Evolutionary conservation across 2,113 vertebrate genomes (phyloP), one percentile per base, ranked within the genome.

Genomic region (Acanthisitta chloris): DNA sequence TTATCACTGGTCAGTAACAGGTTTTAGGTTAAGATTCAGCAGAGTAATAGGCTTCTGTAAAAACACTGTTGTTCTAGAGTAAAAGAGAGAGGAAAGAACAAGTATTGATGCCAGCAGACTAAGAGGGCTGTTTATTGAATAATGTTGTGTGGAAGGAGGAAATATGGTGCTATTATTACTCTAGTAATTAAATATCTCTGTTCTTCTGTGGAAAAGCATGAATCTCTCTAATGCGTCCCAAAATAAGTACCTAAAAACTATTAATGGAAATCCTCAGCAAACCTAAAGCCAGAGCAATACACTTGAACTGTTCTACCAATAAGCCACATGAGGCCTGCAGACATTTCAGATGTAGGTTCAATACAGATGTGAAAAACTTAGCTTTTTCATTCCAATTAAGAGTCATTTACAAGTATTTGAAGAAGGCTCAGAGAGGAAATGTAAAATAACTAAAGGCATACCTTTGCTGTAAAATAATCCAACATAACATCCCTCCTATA

Each of bases 111-210:
- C 71, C 62, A 90, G 54, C 58, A 92, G 51, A 77, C 12, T 26
- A 48, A 72, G 45, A 70, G 38, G 33, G 36, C 16, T 5, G 0
- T 64, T 88, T 88, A 77, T 26, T 72, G 62, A 92, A 83, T 69
- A 19, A 16, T 49, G 48, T 59, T 90, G 64, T 24, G 4, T 52
- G 14, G 81, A 94, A 81, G 49, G 64, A 67, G 67, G 64, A 96
- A 81, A 71, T 10, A 29, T 45, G 81, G 65, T 33, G 67, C 28
- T 90, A 70, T 87, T 93, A 65, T 88, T 94, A 88, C 58, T 29
- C n/a, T 73, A 95, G 88, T 95, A 81, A 84, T 69, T 85, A 97
- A 55, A 78, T 64, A 58, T 45, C 78, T 88, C 51, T 61, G 48
- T 76, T 42, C 24, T 74, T 81, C 34, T 71, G 15, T 48, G 64